A percentile compares a stretch with the other conserved stretches of the same genome.
Conservation (phyloP, 2,888 invertebrate species). For the Nemotelus nigrinus region DNA sequence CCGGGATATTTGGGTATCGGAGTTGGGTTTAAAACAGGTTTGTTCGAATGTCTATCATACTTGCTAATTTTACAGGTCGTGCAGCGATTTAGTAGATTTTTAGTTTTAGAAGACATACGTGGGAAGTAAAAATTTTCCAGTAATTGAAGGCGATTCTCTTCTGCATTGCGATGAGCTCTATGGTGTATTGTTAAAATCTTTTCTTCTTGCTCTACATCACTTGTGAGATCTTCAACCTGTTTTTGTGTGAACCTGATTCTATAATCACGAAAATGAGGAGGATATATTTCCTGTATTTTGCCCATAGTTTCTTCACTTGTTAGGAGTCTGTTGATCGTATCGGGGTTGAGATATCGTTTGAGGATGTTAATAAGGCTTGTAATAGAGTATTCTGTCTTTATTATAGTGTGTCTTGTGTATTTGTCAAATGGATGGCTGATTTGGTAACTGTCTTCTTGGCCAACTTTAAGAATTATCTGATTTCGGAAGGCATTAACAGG, state of each 20-base stretch:
- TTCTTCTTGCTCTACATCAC: no score
- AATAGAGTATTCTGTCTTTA: background rate
- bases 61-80: conserved; percentile 5
- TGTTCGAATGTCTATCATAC: conserved; percentile 29
- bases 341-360: conserved; percentile 25
- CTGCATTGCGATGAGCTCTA: conserved; percentile 10
- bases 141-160: background rate
- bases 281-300: conserved; percentile 11
- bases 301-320: conserved; percentile 16
- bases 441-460: background rate
- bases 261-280: background rate
- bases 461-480: background rate
- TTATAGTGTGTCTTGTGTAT: background rate
- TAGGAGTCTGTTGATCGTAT: conserved; percentile 1
- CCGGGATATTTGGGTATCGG: conserved; percentile 11
- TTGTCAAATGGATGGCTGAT: background rate
- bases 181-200: no score
- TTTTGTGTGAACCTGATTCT: background rate
- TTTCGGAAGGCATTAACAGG: conserved; percentile 4
- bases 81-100: background rate
- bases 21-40: conserved; percentile 7
- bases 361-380: background rate
- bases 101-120: conserved; percentile 12
- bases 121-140: conserved; percentile 24
- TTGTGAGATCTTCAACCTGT: no score